Evolutionary conservation across 2,113 vertebrate genomes (phyloP).

Genomic region (Halichoeres trimaculatus): DNA sequence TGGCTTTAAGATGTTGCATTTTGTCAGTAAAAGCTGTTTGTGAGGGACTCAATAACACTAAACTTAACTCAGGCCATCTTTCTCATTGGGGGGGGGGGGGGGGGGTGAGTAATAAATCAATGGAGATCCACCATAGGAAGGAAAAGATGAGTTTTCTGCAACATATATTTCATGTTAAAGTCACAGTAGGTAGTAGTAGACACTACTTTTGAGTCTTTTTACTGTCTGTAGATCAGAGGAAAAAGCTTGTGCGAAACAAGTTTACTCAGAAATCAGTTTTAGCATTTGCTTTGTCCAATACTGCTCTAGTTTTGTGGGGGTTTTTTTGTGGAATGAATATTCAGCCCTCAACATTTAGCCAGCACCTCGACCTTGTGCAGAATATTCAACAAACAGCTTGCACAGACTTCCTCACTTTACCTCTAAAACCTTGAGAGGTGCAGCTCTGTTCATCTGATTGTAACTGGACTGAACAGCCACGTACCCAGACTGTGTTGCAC

Average conservation of each 20-base stretch:
- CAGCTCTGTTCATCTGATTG: too few relatives aligned
- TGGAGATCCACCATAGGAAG: background rate
- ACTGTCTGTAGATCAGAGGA: background rate
- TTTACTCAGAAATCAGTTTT: background rate
- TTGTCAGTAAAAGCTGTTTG: background rate
- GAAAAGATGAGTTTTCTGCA: background rate
- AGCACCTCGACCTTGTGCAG: too few relatives aligned
- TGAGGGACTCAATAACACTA: background rate
- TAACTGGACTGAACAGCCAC: too few relatives aligned
- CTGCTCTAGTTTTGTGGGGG: background rate
- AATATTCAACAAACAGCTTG: too few relatives aligned
- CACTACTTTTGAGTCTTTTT: background rate
- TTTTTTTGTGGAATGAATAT: too few relatives aligned
- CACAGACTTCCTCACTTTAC: background rate
- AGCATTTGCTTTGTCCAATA: background rate
- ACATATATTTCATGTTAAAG: background rate
- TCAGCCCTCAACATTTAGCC: too few relatives aligned
- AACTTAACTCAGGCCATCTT: background rate
- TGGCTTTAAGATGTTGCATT: constrained; percentile 11
- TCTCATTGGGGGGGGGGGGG: background rate
- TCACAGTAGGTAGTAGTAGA: background rate
- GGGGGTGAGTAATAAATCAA: background rate
- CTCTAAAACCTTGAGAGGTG: background rate
- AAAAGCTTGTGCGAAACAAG: background rate
- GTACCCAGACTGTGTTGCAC: too few relatives aligned